These are phyloP conservation scores for Diogma glabrata DNA, from an alignment of 2,888 invertebrate species.

Conservation along the genomic window DNA sequence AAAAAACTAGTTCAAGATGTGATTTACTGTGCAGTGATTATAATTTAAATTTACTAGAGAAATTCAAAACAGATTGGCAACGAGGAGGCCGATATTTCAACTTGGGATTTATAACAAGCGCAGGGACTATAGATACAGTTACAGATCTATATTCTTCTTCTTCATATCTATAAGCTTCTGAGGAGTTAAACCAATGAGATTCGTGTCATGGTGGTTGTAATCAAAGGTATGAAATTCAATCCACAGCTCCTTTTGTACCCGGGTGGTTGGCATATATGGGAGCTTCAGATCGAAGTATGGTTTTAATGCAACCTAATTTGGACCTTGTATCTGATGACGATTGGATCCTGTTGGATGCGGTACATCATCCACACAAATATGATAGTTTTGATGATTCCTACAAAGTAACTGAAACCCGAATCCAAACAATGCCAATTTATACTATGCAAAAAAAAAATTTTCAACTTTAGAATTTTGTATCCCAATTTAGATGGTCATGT, in stretches of 20 bases:
- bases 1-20: conserved; percentile 9
- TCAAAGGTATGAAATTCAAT: conserved; percentile 13
- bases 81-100: conserved; percentile 15
- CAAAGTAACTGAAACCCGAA: conserved; percentile 9
- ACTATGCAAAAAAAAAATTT: conserved; percentile 6
- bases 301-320: conserved; percentile 13
- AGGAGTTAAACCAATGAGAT: conserved; percentile 11
- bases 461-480: conserved; percentile 11
- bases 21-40: conserved; percentile 13
- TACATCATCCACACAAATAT: conserved; percentile 11
- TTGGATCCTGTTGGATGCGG: conserved; percentile 14
- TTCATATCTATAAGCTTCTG: conserved; percentile 10
- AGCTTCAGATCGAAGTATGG: conserved; percentile 11
- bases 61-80: conserved; percentile 11
- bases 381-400: conserved; percentile 11
- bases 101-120: conserved; percentile 13
- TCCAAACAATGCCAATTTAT: conserved; percentile 11
- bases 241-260: conserved; percentile 12
- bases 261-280: conserved; percentile 17
- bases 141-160: conserved; percentile 13
- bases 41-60: conserved; percentile 8
- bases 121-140: conserved; percentile 10
- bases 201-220: conserved; percentile 12
- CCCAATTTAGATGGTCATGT: conserved; percentile 13
- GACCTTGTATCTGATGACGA: conserved; percentile 14